These are phyloP conservation scores for Miniopterus natalensis DNA, from an alignment of 2,113 vertebrate species.

Conservation along the genomic window DNA sequence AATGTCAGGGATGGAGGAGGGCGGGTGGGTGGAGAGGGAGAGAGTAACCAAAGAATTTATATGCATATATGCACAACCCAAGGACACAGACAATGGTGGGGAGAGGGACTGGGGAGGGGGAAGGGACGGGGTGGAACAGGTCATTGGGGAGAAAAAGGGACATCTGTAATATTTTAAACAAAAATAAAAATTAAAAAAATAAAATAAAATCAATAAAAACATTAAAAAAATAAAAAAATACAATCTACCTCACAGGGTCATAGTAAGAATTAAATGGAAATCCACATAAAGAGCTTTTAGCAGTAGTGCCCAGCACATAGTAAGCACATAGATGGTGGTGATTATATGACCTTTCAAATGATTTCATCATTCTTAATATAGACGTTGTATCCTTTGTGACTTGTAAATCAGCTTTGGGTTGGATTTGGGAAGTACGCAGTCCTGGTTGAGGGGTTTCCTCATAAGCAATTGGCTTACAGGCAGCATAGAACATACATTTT, in stretches of 20 bases:
- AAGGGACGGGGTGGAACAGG: too few relatives aligned
- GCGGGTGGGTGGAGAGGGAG: too few relatives aligned
- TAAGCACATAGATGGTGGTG: background rate
- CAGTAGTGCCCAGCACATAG: background rate
- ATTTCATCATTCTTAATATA: background rate
- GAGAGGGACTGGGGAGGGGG: too few relatives aligned
- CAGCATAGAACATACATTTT: background rate
- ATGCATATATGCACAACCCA: too few relatives aligned
- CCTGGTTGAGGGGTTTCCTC: background rate
- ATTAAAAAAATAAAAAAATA: background rate
- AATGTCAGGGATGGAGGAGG: too few relatives aligned
- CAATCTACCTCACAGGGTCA: background rate
- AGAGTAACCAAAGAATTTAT: too few relatives aligned
- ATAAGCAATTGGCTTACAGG: background rate
- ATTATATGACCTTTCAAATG: constrained; percentile 17
- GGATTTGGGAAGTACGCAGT: background rate
- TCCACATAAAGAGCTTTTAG: background rate
- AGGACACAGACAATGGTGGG: too few relatives aligned
- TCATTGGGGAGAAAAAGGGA: too few relatives aligned
- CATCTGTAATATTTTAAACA: too few relatives aligned
- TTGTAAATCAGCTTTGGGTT: background rate
- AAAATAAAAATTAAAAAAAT: too few relatives aligned
- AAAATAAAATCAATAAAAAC: too few relatives aligned
- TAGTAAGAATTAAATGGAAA: constrained; percentile 29
- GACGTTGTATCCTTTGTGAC: background rate